Evolutionary conservation across 2,113 vertebrate species (phyloP).

Genomic region (Fregata magnificens): DNA sequence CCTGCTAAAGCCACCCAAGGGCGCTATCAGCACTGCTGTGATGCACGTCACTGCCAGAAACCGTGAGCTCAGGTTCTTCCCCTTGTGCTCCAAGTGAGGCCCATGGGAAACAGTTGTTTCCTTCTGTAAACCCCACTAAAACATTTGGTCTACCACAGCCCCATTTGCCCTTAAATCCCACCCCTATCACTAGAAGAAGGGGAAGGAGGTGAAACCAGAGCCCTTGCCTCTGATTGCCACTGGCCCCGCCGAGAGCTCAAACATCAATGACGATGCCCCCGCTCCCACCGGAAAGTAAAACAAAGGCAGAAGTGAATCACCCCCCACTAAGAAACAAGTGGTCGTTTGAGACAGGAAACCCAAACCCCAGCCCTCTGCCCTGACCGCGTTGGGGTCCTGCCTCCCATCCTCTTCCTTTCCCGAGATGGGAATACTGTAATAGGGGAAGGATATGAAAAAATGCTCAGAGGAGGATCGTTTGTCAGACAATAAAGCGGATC

Average conservation of each 20-base stretch:
- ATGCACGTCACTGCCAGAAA: not conserved
- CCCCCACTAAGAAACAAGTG: not conserved
- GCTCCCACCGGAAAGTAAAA: not conserved
- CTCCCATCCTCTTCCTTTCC: constrained; percentile 42
- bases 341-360: constrained; percentile 11
- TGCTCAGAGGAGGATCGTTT: not conserved
- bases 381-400: rapidly evolving
- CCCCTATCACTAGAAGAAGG: not conserved
- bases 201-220: not conserved
- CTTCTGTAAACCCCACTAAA: not conserved
- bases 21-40: not conserved
- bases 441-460: not conserved
- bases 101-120: not conserved
- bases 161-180: not conserved
- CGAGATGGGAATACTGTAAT: rapidly evolving
- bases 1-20: not conserved
- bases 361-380: constrained; percentile 1
- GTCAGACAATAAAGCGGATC: rapidly evolving
- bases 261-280: rapidly evolving
- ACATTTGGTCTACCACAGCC: rapidly evolving
- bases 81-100: not conserved
- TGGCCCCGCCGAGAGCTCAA: not conserved
- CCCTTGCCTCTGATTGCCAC: not conserved
- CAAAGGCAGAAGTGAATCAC: constrained; percentile 27
- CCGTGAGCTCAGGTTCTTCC: not conserved